Conservation (phyloP, 2,113 vertebrate genomes). For the Rhinogobius similis region DNA sequence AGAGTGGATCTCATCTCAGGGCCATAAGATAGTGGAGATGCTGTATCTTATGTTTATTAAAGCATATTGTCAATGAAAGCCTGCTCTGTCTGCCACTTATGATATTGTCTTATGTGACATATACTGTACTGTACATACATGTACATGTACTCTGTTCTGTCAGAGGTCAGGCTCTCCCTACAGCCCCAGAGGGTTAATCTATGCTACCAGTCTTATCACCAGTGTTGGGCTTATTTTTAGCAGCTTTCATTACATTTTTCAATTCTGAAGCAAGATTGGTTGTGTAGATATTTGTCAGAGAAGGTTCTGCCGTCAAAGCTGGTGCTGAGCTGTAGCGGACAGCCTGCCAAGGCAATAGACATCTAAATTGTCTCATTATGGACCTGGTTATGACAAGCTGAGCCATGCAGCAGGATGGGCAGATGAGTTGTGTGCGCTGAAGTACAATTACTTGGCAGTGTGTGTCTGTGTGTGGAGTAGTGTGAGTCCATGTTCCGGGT, state of each 20-base stretch:
- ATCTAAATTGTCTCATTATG: constrained; percentile 78
- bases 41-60: constrained; percentile 64
- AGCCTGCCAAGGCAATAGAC: constrained; percentile 70
- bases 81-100: constrained; percentile 33
- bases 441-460: constrained; percentile 61
- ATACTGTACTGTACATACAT: background rate
- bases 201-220: constrained; percentile 62
- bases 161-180: constrained; percentile 35
- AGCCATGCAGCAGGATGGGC: constrained; percentile 40
- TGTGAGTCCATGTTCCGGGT: constrained; percentile 26
- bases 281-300: constrained; percentile 63
- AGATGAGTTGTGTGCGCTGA: constrained; percentile 59
- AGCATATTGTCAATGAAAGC: constrained; percentile 47
- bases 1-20: constrained; percentile 56
- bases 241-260: constrained; percentile 70
- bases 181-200: constrained; percentile 65
- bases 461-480: constrained; percentile 17
- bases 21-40: constrained; percentile 54
- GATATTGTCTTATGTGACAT: constrained; percentile 1
- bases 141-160: constrained; percentile 16
- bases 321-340: constrained; percentile 54
- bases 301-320: constrained; percentile 63
- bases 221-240: constrained; percentile 71
- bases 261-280: constrained; percentile 57
- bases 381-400: constrained; percentile 69